phyloP scores from a whole-genome alignment of 2,888 invertebrate genomes.

The Macropis europaea region DNA sequence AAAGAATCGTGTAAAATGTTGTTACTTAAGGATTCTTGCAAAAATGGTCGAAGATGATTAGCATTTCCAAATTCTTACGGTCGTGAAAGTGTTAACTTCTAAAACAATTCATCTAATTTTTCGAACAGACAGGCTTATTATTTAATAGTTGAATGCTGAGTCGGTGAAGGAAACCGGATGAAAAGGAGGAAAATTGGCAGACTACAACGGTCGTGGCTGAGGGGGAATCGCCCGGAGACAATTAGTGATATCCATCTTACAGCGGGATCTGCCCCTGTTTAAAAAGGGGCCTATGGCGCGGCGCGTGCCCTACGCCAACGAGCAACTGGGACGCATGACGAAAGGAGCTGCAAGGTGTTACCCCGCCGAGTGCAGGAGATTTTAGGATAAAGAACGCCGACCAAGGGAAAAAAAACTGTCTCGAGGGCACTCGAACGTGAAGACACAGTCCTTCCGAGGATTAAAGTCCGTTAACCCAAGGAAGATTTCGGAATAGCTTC shows the following conservation, averaged over 20 bases:
- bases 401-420: constrained; percentile 30
- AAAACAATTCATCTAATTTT: too few species aligned
- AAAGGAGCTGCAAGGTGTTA: constrained; percentile 66
- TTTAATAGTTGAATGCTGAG: too few species aligned
- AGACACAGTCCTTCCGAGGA: constrained; percentile 21
- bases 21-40: too few species aligned
- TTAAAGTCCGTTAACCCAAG: constrained; percentile 30
- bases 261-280: constrained; percentile 52
- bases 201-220: constrained; percentile 63
- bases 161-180: not conserved
- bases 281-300: constrained; percentile 17
- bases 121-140: too few species aligned
- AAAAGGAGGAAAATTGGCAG: constrained; percentile 36
- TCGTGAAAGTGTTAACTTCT: too few species aligned
- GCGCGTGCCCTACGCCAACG: constrained; percentile 51
- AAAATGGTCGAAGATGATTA: too few species aligned
- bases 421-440: constrained; percentile 24
- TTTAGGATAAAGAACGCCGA: constrained; percentile 57
- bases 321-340: constrained; percentile 39
- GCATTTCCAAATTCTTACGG: too few species aligned
- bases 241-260: constrained; percentile 70
- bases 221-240: constrained; percentile 59
- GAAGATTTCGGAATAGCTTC: not conserved
- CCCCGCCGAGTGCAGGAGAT: constrained; percentile 59
- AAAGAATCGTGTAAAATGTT: too few species aligned